Evolutionary conservation across 2,888 invertebrate genomes (phyloP).

Genomic region (Plebejus melissa): DNA sequence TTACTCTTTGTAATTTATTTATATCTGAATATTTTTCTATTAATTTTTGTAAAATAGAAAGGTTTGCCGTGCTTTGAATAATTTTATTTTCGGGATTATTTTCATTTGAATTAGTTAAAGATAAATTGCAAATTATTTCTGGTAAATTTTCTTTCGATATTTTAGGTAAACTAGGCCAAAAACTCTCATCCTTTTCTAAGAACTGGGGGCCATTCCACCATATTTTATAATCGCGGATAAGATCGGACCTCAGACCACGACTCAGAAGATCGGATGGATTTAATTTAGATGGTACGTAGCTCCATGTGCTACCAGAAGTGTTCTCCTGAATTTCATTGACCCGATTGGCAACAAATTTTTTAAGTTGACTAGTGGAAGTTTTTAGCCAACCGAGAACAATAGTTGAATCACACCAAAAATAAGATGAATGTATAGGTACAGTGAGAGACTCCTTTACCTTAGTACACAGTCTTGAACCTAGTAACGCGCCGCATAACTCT

Average conservation of each 20-base stretch:
- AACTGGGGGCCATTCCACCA: constrained; percentile 36
- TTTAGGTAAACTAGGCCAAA: neutral
- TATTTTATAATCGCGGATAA: constrained; percentile 30
- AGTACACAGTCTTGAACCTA: constrained; percentile 36
- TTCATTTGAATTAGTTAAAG: too few species aligned
- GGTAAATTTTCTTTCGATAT: neutral
- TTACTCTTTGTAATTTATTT: neutral
- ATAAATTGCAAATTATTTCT: neutral
- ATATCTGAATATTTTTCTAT: neutral
- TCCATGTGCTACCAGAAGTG: constrained; percentile 35
- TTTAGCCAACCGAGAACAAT: constrained; percentile 40
- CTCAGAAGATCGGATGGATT: constrained; percentile 42
- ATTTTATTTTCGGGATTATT: too few species aligned
- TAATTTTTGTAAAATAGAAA: too few species aligned
- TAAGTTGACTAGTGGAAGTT: constrained; percentile 33
- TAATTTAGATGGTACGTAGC: constrained; percentile 38
- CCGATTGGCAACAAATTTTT: constrained; percentile 39
- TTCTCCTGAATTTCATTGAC: constrained; percentile 40
- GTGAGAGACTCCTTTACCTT: constrained; percentile 36
- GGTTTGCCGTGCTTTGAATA: too few species aligned
- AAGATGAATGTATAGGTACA: constrained; percentile 19
- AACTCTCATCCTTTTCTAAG: neutral
- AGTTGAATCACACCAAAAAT: constrained; percentile 40
- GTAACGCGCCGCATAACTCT: constrained; percentile 41
- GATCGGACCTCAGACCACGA: constrained; percentile 37